phyloP scores from a whole-genome alignment of 1,140 invertebrate species.

The Lasioglossum baleicum region DNA sequence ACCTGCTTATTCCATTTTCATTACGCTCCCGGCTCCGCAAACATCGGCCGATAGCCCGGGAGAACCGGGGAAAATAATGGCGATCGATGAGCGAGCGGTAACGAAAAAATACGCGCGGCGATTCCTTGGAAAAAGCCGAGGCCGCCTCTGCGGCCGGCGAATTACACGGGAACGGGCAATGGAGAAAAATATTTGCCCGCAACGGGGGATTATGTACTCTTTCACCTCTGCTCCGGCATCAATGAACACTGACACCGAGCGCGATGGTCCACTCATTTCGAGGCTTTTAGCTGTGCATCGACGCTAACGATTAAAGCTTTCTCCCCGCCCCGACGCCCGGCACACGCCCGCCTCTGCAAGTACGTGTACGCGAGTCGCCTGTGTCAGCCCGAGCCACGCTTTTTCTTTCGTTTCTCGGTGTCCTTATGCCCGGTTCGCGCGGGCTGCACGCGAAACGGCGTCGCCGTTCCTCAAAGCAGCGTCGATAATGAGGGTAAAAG shows the following conservation, averaged over 20 bases:
- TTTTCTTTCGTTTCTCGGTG: slow-evolving; percentile 34
- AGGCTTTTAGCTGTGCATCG: slow-evolving; percentile 62
- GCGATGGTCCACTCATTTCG: slow-evolving; percentile 51
- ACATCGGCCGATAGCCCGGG: too few species aligned
- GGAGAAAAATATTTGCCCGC: slow-evolving; percentile 13
- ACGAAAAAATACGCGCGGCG: too few species aligned
- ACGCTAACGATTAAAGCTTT: slow-evolving; percentile 57
- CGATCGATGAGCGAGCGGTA: too few species aligned
- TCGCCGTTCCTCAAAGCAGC: slow-evolving; percentile 49
- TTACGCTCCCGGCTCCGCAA: too few species aligned
- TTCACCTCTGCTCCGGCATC: neutral
- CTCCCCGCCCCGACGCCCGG: neutral
- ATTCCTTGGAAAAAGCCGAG: too few species aligned
- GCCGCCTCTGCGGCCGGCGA: too few species aligned
- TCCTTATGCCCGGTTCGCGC: slow-evolving; percentile 42
- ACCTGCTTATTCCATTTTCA: too few species aligned
- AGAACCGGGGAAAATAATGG: too few species aligned
- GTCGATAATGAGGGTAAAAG: slow-evolving; percentile 51
- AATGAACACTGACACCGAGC: slow-evolving; percentile 19
- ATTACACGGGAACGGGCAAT: too few species aligned
- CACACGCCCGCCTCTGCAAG: too few species aligned
- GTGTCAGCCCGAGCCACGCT: neutral
- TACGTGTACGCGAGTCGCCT: too few species aligned
- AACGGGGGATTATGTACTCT: neutral
- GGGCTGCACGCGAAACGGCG: slow-evolving; percentile 40